Base-by-base conservation (phyloP, 2,888 invertebrate species). In the Boloria euphrosyne region DNA sequence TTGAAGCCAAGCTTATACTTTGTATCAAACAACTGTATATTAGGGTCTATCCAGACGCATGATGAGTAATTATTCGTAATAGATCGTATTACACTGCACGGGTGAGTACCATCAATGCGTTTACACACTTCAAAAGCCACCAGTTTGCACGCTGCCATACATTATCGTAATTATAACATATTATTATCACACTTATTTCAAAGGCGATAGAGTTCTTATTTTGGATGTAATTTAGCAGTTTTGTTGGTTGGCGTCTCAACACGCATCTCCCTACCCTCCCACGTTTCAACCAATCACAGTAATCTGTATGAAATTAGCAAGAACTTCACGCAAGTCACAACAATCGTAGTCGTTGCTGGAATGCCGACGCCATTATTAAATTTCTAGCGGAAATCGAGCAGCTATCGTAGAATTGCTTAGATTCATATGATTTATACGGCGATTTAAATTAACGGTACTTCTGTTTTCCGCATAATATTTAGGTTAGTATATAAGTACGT, bases 301-400 rank as follows among this genome's bases (percentile, higher is more conserved):
- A 78, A 83, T 82, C 81, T 83, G 81, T 82, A 83, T 75, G 80
- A 86, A 85, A 86, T 87, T 84, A 84, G 65, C 47, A 49, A 53
- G 80, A 85, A 83, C 81, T 83, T 81, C 80, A 80, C 81, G 79
- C 81, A 80, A 78, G 76, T 78, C 76, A 78, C 80, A 76, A 80
- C 80, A 79, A 84, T 80, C 78, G 76, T 70, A 38, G 75, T 76
- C 72, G 77, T 79, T 79, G 76, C 69, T 77, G 79, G 81, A 79
- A 80, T 75, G 80, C 77, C 78, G 62, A 70, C 69, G 70, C 69
- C 72, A 73, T 74, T 62, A 68, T 67, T 70, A 57, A 64, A 65
- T 67, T 72, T 69, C 63, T 58, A 63, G 58, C 58, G 57, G 46
- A 57, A 55, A 62, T 22, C 47, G 49, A 55, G 50, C 47, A 55